Base-by-base conservation (phyloP, 2,113 vertebrate species). In the Sapayoa aenigma region DNA sequence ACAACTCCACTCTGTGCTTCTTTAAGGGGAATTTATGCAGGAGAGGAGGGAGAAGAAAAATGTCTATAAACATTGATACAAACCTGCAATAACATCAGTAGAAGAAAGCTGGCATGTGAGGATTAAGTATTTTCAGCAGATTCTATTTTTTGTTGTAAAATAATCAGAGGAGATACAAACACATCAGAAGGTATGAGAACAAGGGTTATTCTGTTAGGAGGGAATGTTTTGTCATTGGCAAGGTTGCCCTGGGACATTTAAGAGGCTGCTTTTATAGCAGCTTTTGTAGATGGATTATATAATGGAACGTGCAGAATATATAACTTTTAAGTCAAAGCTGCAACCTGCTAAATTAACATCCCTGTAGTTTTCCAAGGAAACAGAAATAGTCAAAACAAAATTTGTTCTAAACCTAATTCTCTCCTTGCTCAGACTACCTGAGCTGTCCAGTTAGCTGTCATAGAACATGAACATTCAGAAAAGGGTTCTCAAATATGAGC, bases 311-410 rank as follows among this genome's bases (percentile, higher is more conserved):
- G 15, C 22, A 77, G 63, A 85, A 55, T 56, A 37, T 37, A 50
- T 33, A 91, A 82, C 53, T 35, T 80, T 95, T 78, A 46, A 89
- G 76, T 60, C 67, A 85, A 96, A 96, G 71, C 69, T 95, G 50
- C 39, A 59, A 77, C 86, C 84, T 89, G 47, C 78, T 94, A 91
- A 95, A 89, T 35, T 77, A 89, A 62, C 53, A 66, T 79, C 52
- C 66, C 77, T 85, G 60, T 91, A 86, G 77, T 96, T 97, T 97
- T 95, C 87, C 93, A 95, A 97, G 73, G 65, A 69, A 90, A 66
- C 28, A 94, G 96, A 95, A 97, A 89, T 71, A 94, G 95, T 58
- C 60, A 90, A 74, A 74, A 78, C 84, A 95, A 97, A 97, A 94
- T 69, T 69, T 93, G 73, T 50, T 74, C 42, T 75, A 96, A 94